Evolutionary conservation across 2,797 vertebrate genomes (phyloP).

Genomic region (Pipistrellus pipistrellus): DNA sequence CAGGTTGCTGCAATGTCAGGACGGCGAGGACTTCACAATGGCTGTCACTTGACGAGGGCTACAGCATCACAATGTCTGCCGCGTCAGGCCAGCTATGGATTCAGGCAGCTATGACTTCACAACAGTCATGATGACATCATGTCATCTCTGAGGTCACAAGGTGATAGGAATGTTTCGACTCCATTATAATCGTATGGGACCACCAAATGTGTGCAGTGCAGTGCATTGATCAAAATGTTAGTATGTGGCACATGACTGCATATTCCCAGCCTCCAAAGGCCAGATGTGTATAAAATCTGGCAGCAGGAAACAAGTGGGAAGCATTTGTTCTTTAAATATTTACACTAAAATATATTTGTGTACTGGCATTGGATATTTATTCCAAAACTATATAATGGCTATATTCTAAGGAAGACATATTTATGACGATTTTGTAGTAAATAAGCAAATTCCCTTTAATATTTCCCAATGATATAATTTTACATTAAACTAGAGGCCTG

Average conservation of each 20-base stretch:
- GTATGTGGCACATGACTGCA: neutral
- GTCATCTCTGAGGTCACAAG: neutral
- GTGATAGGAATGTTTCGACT: neutral
- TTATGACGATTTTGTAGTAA: slow-evolving; percentile 15
- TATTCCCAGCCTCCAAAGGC: neutral
- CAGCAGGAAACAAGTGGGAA: neutral
- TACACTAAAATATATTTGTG: neutral
- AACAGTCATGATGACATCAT: neutral
- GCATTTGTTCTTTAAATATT: neutral
- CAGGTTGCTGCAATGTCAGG: neutral
- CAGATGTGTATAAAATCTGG: neutral
- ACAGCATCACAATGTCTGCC: neutral
- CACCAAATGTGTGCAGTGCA: too few relatives aligned
- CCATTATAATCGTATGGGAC: neutral
- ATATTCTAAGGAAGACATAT: slow-evolving; percentile 14
- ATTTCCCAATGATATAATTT: neutral
- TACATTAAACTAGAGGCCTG: neutral
- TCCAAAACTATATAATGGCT: neutral
- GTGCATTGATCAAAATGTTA: neutral
- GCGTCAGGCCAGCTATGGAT: neutral
- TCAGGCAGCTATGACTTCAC: neutral
- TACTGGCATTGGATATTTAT: neutral
- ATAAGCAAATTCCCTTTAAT: slow-evolving; percentile 10
- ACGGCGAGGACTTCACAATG: neutral
- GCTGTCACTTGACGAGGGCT: neutral